Conservation (phyloP, 2,888 invertebrate species). For the Melanophora roralis region DNA sequence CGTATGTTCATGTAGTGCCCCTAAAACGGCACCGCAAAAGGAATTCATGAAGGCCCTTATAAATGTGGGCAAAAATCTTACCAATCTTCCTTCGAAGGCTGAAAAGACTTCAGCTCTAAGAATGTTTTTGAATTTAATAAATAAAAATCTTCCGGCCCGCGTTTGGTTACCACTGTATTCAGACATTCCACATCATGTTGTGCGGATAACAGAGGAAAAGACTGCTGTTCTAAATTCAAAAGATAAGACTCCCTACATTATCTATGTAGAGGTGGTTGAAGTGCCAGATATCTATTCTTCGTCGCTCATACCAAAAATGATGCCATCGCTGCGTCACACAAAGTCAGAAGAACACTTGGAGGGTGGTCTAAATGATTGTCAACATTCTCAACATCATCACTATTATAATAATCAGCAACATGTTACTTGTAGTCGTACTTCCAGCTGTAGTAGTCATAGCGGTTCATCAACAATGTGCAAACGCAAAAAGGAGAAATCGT, state of each 20-base stretch:
- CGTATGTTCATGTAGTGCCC: slow-evolving; percentile 88
- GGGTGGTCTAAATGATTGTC: slow-evolving; percentile 67
- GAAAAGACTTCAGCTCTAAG: slow-evolving; percentile 94
- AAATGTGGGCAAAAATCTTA: slow-evolving; percentile 89
- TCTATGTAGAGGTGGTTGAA: slow-evolving; percentile 97
- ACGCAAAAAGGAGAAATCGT: slow-evolving; percentile 66
- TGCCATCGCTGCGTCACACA: slow-evolving; percentile 91
- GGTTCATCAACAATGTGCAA: slow-evolving; percentile 65
- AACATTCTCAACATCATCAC: slow-evolving; percentile 54
- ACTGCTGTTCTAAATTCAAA: slow-evolving; percentile 99
- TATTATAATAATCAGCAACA: no score
- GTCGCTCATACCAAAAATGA: slow-evolving; percentile 92
- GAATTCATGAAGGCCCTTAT: slow-evolving; percentile 93
- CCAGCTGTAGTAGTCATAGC: slow-evolving; percentile 70
- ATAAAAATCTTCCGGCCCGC: slow-evolving; percentile 97
- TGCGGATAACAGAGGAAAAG: slow-evolving; percentile 97
- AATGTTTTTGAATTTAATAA: slow-evolving; percentile 94
- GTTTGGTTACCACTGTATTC: slow-evolving; percentile 98
- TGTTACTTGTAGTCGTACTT: slow-evolving; percentile 70
- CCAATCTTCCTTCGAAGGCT: slow-evolving; percentile 90
- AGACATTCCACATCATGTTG: slow-evolving; percentile 91
- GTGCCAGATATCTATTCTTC: slow-evolving; percentile 88
- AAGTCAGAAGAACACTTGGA: slow-evolving; percentile 95
- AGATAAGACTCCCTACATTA: slow-evolving; percentile 92
- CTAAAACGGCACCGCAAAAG: slow-evolving; percentile 88